Percentiles rank a stretch among this genome's conserved stretches.
Evolutionary conservation across 2,797 vertebrate species (phyloP).

Genomic region (Helicolenus hilgendorfi): DNA sequence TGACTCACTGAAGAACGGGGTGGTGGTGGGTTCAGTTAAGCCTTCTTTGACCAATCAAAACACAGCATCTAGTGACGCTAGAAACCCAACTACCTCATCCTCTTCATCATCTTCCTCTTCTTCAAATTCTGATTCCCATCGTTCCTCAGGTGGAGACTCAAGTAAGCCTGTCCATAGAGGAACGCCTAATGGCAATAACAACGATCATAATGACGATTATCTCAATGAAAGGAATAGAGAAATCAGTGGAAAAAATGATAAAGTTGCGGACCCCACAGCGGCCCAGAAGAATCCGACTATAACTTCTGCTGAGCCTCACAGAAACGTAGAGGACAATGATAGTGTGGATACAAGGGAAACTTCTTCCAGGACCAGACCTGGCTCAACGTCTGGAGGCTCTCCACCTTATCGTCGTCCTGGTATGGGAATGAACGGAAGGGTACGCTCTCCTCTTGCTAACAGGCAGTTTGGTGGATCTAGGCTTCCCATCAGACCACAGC

Average conservation of each 20-base stretch:
- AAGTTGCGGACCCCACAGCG: constrained; percentile 59
- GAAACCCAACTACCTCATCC: constrained; percentile 62
- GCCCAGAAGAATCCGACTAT: constrained; percentile 66
- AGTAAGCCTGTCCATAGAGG: constrained; percentile 51
- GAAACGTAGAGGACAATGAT: constrained; percentile 70
- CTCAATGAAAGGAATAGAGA: constrained; percentile 61
- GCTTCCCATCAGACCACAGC: constrained; percentile 76
- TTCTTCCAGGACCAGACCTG: constrained; percentile 58
- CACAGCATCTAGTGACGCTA: constrained; percentile 46
- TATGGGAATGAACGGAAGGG: constrained; percentile 75
- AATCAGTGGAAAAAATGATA: constrained; percentile 57
- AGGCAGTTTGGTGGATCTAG: constrained; percentile 82
- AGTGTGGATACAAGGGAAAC: constrained; percentile 57
- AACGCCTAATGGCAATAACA: constrained; percentile 54
- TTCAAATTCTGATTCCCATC: constrained; percentile 56
- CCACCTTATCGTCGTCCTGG: constrained; percentile 66
- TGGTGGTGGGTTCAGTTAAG: constrained; percentile 48
- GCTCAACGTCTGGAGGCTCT: constrained; percentile 56
- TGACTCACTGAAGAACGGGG: constrained; percentile 76
- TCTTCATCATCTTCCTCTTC: constrained; percentile 26
- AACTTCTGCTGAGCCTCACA: constrained; percentile 68
- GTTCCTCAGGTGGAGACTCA: constrained; percentile 65
- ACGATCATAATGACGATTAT: constrained; percentile 71
- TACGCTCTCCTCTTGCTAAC: constrained; percentile 77
- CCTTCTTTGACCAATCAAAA: constrained; percentile 72